Base-by-base conservation (phyloP, 2,888 invertebrate species). In the Mesorhabditis spiculigera region DNA sequence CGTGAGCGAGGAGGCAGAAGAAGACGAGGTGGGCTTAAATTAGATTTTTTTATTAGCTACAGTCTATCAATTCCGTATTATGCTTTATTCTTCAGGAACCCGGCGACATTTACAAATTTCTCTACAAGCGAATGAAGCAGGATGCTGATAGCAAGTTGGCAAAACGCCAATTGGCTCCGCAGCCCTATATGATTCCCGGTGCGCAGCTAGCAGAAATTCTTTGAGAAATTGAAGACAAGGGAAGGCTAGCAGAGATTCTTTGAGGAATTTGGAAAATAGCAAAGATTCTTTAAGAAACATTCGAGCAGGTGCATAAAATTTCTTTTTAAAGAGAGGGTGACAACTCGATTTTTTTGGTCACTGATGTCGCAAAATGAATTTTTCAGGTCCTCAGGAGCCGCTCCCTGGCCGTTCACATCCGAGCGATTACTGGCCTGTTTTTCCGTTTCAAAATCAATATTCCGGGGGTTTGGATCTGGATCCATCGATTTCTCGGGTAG, bases 361-460 rank as follows among this genome's bases (percentile, higher is more conserved):
- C n/a, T n/a, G n/a, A n/a, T n/a, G n/a, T n/a, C n/a, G n/a, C n/a
- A n/a, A n/a, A n/a, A n/a, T n/a, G n/a, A n/a, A n/a, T 5, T 67
- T 68, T 73, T 67, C 73, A 73, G 80, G 81, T 61, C 80, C 80
- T 3, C 80, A 81, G 63, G 78, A 80, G 43, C 81, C 81, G 0
- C 68, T 81, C 1, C 81, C 81, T 5, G 81, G 81, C 28, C 68
- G 81, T 10, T 76, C 77, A 61, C 80, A 81, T 63, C 68, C 69
- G 16, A 77, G 79, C 10, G 78, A 81, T 68, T 81, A 81, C 62
- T 81, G 79, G 79, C 81, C 81, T 5, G 78, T 81, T 0, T 81
- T 76, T 61, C 81, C 81, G 41, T 81, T 81, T 63, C 75, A 77
- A 45, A 81, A 78, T 69, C 81, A 81, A 66, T 81, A 75, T 67